These are phyloP conservation scores for Furcula furcula DNA, from an alignment of 2,888 invertebrate species.

Conservation along the genomic window DNA sequence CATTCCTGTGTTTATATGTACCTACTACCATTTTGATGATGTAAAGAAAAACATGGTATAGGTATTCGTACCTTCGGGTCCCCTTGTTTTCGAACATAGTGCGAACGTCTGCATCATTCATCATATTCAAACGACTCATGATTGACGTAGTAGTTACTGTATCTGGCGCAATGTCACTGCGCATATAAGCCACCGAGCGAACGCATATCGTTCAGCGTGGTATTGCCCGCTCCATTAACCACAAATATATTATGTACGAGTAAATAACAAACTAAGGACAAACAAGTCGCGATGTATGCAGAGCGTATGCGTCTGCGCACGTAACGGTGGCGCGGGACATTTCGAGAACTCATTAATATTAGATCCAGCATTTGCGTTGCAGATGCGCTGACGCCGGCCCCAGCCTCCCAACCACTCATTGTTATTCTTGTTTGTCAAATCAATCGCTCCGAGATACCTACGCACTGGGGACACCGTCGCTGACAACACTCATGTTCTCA, in stretches of 20 bases:
- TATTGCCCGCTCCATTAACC: too few relatives aligned
- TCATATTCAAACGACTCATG: not conserved
- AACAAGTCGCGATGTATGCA: conserved; percentile 40
- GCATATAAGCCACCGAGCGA: not conserved
- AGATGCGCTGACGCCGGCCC: conserved; percentile 40
- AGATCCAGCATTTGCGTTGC: conserved; percentile 56
- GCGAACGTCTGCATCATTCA: conserved; percentile 1
- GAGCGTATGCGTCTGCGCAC: conserved; percentile 33
- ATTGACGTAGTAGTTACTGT: too few relatives aligned
- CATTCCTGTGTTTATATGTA: too few relatives aligned
- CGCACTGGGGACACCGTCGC: conserved; percentile 1
- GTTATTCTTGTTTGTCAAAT: conserved; percentile 40
- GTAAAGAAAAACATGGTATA: too few relatives aligned
- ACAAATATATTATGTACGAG: too few relatives aligned
- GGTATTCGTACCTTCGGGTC: too few relatives aligned
- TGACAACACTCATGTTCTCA: conserved; percentile 1
- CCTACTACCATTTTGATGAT: too few relatives aligned
- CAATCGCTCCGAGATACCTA: conserved; percentile 9
- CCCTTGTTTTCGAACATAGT: too few relatives aligned
- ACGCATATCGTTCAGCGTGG: conserved; percentile 1
- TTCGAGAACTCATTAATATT: conserved; percentile 64
- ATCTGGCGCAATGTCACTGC: not conserved
- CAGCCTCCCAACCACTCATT: conserved; percentile 24
- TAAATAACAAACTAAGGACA: too few relatives aligned
- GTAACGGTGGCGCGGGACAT: conserved; percentile 27